Percentiles rank a stretch among this genome's conserved stretches.
phyloP scores from a whole-genome alignment of 2,888 invertebrate species.

The Drosophila paramelanica region DNA sequence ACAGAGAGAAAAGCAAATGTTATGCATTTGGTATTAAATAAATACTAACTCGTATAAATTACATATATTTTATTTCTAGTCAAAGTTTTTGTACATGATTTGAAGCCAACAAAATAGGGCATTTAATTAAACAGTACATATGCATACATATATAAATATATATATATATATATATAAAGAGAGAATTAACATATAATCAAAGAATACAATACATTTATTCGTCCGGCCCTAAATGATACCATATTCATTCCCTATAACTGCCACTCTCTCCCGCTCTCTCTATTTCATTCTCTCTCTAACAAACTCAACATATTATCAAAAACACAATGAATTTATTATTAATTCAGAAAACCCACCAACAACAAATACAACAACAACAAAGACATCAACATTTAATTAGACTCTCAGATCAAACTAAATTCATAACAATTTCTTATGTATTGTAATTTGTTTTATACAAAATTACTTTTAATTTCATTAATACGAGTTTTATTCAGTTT shows the following conservation, averaged over 20 bases:
- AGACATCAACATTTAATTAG: not conserved
- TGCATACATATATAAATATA: constrained; percentile 9
- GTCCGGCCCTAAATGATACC: constrained; percentile 10
- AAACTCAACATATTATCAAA: constrained; percentile 8
- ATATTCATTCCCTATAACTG: constrained; percentile 10
- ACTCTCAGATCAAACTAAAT: no score
- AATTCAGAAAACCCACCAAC: constrained; percentile 51
- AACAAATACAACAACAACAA: constrained; percentile 14
- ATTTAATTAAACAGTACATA: constrained; percentile 40
- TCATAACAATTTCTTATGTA: not conserved
- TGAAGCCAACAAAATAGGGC: constrained; percentile 23
- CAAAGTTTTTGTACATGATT: constrained; percentile 56
- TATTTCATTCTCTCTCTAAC: constrained; percentile 12
- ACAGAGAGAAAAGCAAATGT: constrained; percentile 19
- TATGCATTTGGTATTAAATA: constrained; percentile 51
- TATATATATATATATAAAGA: constrained; percentile 10
- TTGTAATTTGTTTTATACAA: not conserved
- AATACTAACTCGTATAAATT: constrained; percentile 49
- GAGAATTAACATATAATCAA: constrained; percentile 9
- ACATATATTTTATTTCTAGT: constrained; percentile 69
- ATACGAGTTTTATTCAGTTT: constrained; percentile 13
- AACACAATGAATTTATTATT: constrained; percentile 27
- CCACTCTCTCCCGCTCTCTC: constrained; percentile 6
- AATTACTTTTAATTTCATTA: constrained; percentile 3
- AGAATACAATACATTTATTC: constrained; percentile 15